Base-by-base conservation (phyloP, 2,113 vertebrate species). In the Cricetomys ansorgei region DNA sequence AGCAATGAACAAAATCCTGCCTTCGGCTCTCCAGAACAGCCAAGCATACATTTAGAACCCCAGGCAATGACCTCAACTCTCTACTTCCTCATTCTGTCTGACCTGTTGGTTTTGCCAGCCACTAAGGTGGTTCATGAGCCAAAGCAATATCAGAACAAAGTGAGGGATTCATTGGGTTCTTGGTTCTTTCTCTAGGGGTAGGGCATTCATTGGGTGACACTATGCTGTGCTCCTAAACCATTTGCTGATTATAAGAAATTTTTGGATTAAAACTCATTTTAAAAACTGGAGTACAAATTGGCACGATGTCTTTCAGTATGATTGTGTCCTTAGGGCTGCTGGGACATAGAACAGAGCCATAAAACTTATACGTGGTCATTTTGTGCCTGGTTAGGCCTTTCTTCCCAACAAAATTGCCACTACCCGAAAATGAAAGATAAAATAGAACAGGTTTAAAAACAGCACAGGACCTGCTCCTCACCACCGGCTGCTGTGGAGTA, bases 191-290 rank as follows among this genome's bases (percentile, higher is more conserved):
- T 73, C 3, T 16, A 45, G 31, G 25, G 1, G 40, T 45, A 17
- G 29, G 7, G 1, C 89, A 8, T 16, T 27, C 59, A 29, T 53
- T 2, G 40, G 29, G 43, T 59, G 37, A 15, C 12, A 65, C 27
- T 55, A 27, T 65, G 70, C 75, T 45, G 25, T 11, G 27, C 29
- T 53, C n/a, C 79, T 50, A 89, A 81, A 64, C 31, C 19, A 94
- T 31, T 84, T 59, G 80, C 59, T 57, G 29, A 89, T 45, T 45
- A 88, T 15, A 86, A 94, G 34, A 94, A 81, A 70, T 59, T 57
- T 64, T 89, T 55, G 77, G 65, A 64, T 57, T 76, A 95, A 94
- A 86, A 57, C 12, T 40, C 9, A 89, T 43, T 85, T 79, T 91
- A 12, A 37, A 80, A 85, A 40, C n/a, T 94, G 15, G 77, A 64